A percentile compares a stretch with the other conserved stretches of the same genome.
Conservation (phyloP, 1,140 invertebrate species). For the Eumaeus atala region DNA sequence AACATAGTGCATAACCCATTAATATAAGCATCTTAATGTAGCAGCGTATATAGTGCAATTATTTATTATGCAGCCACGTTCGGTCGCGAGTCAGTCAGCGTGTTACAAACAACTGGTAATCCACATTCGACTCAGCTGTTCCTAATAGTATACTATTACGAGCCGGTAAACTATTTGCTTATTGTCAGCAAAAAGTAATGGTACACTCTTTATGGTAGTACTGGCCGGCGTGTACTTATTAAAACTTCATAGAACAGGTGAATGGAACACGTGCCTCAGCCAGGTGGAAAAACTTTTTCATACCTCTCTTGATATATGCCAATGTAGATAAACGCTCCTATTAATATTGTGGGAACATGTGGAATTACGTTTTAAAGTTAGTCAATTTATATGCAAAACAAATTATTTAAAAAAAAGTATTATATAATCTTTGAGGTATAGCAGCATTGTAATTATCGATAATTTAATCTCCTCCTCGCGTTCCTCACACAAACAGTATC, state of each 20-base stretch:
- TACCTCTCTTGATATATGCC: constrained; percentile 7
- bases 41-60: too few relatives aligned
- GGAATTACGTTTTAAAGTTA: too few relatives aligned
- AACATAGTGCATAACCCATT: too few relatives aligned
- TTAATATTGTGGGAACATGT: too few relatives aligned
- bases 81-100: not conserved
- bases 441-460: too few relatives aligned
- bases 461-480: too few relatives aligned
- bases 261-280: constrained; percentile 42
- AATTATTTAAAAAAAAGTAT: too few relatives aligned
- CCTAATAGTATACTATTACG: constrained; percentile 18
- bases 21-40: too few relatives aligned
- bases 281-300: constrained; percentile 36
- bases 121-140: constrained; percentile 10
- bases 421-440: too few relatives aligned
- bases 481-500: too few relatives aligned
- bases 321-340: not conserved
- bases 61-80: too few relatives aligned
- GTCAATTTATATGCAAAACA: too few relatives aligned
- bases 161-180: constrained; percentile 14
- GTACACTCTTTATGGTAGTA: constrained; percentile 19
- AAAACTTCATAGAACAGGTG: constrained; percentile 48
- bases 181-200: constrained; percentile 35
- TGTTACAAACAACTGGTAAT: not conserved
- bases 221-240: constrained; percentile 26